Conservation (phyloP, 2,113 vertebrate genomes). For the Chloropsis hardwickii region DNA sequence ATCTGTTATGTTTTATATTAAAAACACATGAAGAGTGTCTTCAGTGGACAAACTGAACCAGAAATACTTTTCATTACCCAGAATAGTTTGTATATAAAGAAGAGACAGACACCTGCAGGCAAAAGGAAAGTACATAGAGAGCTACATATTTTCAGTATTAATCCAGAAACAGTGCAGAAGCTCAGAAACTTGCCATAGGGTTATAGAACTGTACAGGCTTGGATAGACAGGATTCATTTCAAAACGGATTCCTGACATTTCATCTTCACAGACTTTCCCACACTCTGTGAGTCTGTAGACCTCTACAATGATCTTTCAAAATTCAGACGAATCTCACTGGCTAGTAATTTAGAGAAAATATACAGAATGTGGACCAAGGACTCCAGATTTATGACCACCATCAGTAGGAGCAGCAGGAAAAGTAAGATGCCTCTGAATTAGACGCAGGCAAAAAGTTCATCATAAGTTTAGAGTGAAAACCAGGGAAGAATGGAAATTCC, state of each 20-base stretch:
- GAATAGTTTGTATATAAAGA: not conserved
- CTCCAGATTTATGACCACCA: not conserved
- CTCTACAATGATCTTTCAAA: not conserved
- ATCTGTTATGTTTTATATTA: conserved; percentile 31
- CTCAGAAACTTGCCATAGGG: not conserved
- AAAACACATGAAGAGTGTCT: conserved; percentile 48
- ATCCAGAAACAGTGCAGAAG: not conserved
- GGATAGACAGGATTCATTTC: not conserved
- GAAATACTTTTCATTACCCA: conserved; percentile 23
- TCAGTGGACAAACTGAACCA: conserved; percentile 14
- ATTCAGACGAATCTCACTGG: not conserved
- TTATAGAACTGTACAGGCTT: not conserved
- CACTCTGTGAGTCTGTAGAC: not conserved
- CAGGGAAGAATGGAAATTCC: not conserved
- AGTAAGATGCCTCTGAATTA: not conserved
- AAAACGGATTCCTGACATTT: not conserved
- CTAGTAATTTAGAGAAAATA: not conserved
- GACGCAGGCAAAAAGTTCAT: not conserved
- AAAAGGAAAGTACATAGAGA: not conserved
- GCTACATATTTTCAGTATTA: not conserved
- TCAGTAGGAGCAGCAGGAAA: not conserved
- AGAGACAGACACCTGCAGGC: not conserved
- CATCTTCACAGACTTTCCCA: not conserved
- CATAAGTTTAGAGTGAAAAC: not conserved
- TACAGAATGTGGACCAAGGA: not conserved